Evolutionary conservation across 2,113 vertebrate species (phyloP).

Genomic region (Tinamus guttatus): DNA sequence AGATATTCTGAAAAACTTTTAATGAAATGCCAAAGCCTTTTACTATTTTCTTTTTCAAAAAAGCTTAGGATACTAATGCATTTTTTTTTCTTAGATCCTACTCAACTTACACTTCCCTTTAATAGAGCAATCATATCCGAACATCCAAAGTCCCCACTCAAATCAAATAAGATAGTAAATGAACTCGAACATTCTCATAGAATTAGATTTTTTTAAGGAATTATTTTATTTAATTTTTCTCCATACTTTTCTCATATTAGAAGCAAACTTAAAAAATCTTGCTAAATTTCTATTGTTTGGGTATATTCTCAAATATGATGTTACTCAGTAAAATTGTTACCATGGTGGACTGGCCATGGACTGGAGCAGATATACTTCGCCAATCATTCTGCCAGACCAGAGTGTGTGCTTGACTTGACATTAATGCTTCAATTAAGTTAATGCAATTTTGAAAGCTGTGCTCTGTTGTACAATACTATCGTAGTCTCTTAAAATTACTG

Average conservation of each 20-base stretch:
- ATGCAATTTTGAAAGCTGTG: background rate
- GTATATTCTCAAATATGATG: background rate
- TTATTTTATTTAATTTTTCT: background rate
- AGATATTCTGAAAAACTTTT: background rate
- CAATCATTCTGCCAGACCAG: background rate
- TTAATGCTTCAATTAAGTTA: background rate
- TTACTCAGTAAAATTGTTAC: background rate
- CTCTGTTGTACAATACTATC: background rate
- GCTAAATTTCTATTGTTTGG: background rate
- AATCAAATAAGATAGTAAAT: background rate
- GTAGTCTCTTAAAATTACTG: background rate
- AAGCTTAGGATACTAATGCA: background rate
- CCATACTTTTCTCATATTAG: background rate
- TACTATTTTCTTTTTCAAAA: background rate
- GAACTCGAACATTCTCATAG: background rate
- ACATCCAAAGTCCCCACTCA: background rate
- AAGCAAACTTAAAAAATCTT: background rate
- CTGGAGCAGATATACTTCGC: background rate
- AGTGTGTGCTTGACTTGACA: background rate
- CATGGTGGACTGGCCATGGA: background rate
- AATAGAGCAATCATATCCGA: background rate
- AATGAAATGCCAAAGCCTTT: background rate
- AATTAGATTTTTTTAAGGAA: background rate
- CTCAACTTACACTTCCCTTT: accelerated
- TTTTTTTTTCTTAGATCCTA: background rate